phyloP scores from a whole-genome alignment of 1,140 invertebrate species.

The Apis cerana region DNA sequence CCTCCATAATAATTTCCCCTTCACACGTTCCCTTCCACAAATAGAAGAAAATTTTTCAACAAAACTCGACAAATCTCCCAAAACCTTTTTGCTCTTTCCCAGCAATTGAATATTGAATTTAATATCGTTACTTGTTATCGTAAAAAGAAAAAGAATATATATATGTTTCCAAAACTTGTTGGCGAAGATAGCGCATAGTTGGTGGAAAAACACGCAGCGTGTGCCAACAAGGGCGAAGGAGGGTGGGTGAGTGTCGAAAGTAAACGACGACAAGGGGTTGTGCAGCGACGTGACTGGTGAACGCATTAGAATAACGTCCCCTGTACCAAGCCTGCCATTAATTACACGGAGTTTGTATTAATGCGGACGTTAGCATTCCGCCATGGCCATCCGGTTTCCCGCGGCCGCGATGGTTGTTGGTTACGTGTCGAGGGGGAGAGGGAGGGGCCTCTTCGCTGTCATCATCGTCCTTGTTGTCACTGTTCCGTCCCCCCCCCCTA shows the following conservation, averaged over 20 bases:
- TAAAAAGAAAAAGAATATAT: no score
- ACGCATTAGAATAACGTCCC: constrained; percentile 61
- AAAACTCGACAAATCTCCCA: no score
- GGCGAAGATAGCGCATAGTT: no score
- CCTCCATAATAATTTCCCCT: no score
- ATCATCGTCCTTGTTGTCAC: background rate
- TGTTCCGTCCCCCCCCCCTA: background rate
- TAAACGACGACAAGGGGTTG: constrained; percentile 16
- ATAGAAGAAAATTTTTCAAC: no score
- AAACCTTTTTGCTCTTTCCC: no score
- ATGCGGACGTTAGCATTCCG: constrained; percentile 73
- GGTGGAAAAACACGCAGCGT: background rate
- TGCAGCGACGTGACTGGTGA: constrained; percentile 30
- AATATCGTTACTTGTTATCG: no score
- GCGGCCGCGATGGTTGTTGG: constrained; percentile 16
- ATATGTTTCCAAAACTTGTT: background rate
- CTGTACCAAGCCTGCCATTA: constrained; percentile 58
- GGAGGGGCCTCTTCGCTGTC: no score
- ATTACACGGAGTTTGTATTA: constrained; percentile 73
- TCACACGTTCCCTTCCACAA: no score
- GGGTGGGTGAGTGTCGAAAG: constrained; percentile 49
- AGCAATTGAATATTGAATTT: no score
- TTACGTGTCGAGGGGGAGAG: constrained; percentile 37
- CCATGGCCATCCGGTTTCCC: constrained; percentile 52
- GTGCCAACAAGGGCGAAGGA: no score